Conservation (phyloP, 2,888 invertebrate species). For the Myathropa florea region DNA sequence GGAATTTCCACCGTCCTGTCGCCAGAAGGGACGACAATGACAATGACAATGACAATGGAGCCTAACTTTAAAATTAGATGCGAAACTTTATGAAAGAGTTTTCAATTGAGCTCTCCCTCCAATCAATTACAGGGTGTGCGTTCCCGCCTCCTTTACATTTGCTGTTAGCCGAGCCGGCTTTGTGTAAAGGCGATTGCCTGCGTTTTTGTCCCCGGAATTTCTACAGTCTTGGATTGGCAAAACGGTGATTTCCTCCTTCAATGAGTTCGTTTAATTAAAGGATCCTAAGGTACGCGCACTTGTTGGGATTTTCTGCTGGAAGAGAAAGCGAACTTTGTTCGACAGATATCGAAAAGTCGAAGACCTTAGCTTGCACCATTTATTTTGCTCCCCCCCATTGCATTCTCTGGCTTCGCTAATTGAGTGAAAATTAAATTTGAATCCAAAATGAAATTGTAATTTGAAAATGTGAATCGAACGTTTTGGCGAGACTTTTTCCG, state of each 20-base stretch:
- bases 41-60: constrained; percentile 49
- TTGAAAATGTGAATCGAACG: neutral
- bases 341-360: neutral
- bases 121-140: constrained; percentile 60
- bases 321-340: neutral
- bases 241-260: constrained; percentile 64
- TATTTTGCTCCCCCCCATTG: neutral
- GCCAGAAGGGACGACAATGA: constrained; percentile 13
- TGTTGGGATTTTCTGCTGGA: constrained; percentile 30
- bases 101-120: neutral
- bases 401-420: neutral
- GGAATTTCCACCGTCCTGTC: neutral
- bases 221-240: constrained; percentile 32
- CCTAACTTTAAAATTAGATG: constrained; percentile 65
- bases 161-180: constrained; percentile 17
- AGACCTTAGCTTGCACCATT: neutral
- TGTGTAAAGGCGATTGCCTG: constrained; percentile 7
- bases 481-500: too few relatives aligned
- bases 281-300: constrained; percentile 47
- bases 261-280: constrained; percentile 65
- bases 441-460: neutral
- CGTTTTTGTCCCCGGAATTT: constrained; percentile 30
- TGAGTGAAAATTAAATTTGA: neutral
- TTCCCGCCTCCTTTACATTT: neutral
- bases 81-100: constrained; percentile 51